phyloP scores from a whole-genome alignment of 2,797 vertebrate species.

The Xerus rutilus region DNA sequence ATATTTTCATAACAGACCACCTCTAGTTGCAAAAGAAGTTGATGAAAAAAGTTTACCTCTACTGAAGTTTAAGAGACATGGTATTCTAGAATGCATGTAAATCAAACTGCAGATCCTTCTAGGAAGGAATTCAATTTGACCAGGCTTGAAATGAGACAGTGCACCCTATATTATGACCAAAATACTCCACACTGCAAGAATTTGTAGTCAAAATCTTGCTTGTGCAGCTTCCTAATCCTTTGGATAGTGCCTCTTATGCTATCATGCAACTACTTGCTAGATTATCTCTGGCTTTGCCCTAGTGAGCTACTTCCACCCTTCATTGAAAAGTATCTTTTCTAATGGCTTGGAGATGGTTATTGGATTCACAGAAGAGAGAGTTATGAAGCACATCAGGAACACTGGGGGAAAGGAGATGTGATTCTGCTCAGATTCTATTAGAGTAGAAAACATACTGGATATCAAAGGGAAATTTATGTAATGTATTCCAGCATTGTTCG shows the following conservation, averaged over 20 bases:
- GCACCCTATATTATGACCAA: not conserved
- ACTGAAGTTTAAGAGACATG: not conserved
- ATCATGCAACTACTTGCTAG: conserved; percentile 79
- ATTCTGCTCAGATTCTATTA: conserved; percentile 88
- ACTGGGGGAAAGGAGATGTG: conserved; percentile 80
- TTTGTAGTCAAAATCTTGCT: not conserved
- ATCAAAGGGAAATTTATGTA: conserved; percentile 91
- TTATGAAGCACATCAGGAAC: conserved; percentile 84
- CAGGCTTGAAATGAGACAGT: conserved; percentile 61
- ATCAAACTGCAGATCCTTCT: not conserved
- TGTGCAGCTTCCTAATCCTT: not conserved
- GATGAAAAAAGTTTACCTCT: not conserved
- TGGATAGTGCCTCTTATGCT: conserved; percentile 53
- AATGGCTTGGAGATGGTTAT: conserved; percentile 84
- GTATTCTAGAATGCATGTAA: not conserved
- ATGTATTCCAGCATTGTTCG: conserved; percentile 89
- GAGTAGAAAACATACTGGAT: conserved; percentile 87
- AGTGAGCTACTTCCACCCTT: conserved; percentile 79
- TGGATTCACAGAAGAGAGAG: conserved; percentile 85
- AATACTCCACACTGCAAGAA: not conserved
- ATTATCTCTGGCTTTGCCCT: conserved; percentile 77
- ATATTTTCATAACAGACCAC: not conserved
- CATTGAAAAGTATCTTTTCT: conserved; percentile 81
- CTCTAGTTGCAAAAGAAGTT: not conserved
- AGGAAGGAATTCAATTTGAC: not conserved